Percentiles rank a stretch among this genome's conserved stretches.
Evolutionary conservation across 2,888 invertebrate genomes (phyloP).

Genomic region (Plebejus anna): DNA sequence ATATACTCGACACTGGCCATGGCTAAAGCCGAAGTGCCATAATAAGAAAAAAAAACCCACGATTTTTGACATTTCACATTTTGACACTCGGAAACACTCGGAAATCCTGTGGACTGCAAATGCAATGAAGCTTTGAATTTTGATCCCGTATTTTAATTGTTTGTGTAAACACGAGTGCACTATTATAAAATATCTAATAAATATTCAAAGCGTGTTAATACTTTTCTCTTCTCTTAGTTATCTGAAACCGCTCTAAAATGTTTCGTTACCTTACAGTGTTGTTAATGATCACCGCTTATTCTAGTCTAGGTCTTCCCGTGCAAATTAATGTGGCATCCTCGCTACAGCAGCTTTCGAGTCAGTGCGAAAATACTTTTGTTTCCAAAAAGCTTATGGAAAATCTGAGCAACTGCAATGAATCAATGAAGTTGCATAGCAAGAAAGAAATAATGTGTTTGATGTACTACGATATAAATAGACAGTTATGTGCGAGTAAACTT

Average conservation of each 20-base stretch:
- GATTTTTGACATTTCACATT: too few species aligned
- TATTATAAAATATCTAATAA: background rate
- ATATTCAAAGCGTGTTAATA: background rate
- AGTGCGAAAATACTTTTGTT: constrained; percentile 56
- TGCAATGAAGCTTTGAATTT: background rate
- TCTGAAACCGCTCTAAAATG: constrained; percentile 43
- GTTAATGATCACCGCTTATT: constrained; percentile 53
- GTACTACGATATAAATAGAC: constrained; percentile 64
- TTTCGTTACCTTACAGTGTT: constrained; percentile 53
- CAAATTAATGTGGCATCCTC: constrained; percentile 39
- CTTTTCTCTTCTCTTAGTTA: background rate
- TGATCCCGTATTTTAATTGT: background rate
- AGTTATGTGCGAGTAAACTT: constrained; percentile 49
- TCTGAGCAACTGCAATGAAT: constrained; percentile 49
- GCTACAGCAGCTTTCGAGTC: constrained; percentile 45
- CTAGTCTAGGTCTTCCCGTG: constrained; percentile 53
- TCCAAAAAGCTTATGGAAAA: constrained; percentile 48
- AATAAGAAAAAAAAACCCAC: too few species aligned
- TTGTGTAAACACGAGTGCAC: background rate
- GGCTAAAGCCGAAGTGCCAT: too few species aligned
- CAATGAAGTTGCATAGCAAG: constrained; percentile 44
- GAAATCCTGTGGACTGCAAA: background rate
- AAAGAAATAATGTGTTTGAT: constrained; percentile 58
- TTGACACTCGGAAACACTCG: too few species aligned
- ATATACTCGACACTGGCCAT: too few species aligned